phyloP scores from a whole-genome alignment of 2,113 vertebrate genomes.

The Nymphicus hollandicus region DNA sequence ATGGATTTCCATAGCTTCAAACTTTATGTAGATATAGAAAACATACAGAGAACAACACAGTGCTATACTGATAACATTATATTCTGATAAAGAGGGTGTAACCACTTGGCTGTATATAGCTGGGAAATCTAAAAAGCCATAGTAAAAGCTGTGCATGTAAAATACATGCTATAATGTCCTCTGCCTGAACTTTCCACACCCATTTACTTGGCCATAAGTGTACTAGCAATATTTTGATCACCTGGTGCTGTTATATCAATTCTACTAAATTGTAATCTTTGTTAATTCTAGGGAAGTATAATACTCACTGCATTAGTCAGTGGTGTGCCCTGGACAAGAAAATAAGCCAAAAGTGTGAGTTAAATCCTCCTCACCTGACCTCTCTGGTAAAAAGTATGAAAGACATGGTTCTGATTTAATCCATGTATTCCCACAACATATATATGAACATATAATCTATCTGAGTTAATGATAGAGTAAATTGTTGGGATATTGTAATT shows the following conservation, averaged over 20 bases:
- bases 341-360: background rate
- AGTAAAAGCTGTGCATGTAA: background rate
- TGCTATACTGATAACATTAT: background rate
- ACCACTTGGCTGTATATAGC: background rate
- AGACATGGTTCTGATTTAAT: background rate
- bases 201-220: background rate
- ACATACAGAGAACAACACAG: background rate
- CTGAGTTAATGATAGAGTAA: background rate
- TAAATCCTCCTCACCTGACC: background rate
- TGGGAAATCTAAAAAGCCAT: background rate
- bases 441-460: background rate
- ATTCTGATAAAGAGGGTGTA: background rate
- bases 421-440: background rate
- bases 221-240: background rate
- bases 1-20: background rate
- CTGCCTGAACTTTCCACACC: background rate
- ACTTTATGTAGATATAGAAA: background rate
- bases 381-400: background rate
- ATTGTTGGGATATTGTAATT: background rate
- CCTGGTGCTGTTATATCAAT: background rate
- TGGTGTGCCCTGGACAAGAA: background rate
- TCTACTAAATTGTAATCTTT: background rate
- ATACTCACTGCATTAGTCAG: background rate
- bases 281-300: background rate
- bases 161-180: background rate